Base-by-base conservation (phyloP, 2,797 vertebrate genomes). In the Pitangus sulphuratus region DNA sequence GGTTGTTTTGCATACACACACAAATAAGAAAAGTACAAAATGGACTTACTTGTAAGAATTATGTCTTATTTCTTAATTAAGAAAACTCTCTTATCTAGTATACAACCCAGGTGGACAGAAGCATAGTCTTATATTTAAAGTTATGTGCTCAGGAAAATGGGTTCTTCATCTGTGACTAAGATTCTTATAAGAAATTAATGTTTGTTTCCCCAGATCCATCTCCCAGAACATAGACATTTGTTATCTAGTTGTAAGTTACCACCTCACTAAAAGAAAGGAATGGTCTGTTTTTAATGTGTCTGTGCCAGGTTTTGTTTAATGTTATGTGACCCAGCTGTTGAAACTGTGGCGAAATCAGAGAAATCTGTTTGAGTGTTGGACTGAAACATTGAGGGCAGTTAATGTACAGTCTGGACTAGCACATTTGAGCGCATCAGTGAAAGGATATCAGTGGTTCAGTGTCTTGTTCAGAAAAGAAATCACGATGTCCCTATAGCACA, bases 381-480 rank as follows among this genome's bases (percentile, higher is more conserved):
- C 64, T 70, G 68, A 83, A 80, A 70, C 3, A 25, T 9, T 48
- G 10, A 48, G 15, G 9, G 7, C 25, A 76, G 48, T 61, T 53
- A 64, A 48, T 70, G 31, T 58, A 9, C 9, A 48, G 17, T n/a
- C 54, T 85, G 68, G 33, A 71, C 12, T 15, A 81, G 11, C 35
- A 72, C 15, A 65, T 60, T 70, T 28, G 37, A 69, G 44, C 45
- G 71, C 42, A 58, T 76, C n/a, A 90, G 37, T 58, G 51, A 89
- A 84, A 76, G 25, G 18, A 31, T 57, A 31, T 42, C 0, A 0
- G 31, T 33, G 30, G 35, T 33, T 84, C 47, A 62, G 8, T 56
- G 30, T 74, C 37, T 90, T 60, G 25, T 68, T 80, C 60, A 53
- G 71, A n/a, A 56, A 69, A 77, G 28, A 82, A 95, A 56, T 87